phyloP scores from a whole-genome alignment of 1,140 invertebrate genomes.

The Dysdera silvatica region DNA sequence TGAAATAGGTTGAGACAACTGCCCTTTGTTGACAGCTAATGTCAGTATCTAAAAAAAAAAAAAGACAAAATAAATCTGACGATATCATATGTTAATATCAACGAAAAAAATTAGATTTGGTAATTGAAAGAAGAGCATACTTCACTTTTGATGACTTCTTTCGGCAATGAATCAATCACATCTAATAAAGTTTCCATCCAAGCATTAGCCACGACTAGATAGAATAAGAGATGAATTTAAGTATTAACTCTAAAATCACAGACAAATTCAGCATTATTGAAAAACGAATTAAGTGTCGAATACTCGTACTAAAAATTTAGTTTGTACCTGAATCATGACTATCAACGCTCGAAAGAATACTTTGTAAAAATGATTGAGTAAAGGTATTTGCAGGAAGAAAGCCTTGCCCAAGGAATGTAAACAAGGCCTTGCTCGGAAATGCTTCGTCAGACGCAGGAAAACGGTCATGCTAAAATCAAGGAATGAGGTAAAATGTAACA shows the following conservation, averaged over 20 bases:
- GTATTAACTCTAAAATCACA: background rate
- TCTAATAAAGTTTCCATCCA: conserved; percentile 64
- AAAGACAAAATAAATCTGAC: background rate
- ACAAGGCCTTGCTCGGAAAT: conserved; percentile 55
- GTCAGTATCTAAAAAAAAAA: conserved; percentile 52
- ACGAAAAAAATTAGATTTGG: background rate
- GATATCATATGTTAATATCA: background rate
- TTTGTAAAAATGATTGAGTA: conserved; percentile 58
- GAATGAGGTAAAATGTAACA: too few species aligned
- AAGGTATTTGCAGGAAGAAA: conserved; percentile 54
- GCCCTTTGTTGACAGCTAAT: conserved; percentile 56
- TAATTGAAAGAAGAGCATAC: conserved; percentile 43
- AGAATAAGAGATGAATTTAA: conserved; percentile 28
- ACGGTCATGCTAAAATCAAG: too few species aligned
- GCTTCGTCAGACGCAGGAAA: too few species aligned
- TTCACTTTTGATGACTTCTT: conserved; percentile 55
- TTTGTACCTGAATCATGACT: conserved; percentile 55
- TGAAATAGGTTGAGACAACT: conserved; percentile 53
- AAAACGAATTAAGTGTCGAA: background rate
- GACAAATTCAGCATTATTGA: background rate
- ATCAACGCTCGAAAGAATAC: conserved; percentile 55
- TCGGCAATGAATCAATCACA: conserved; percentile 58
- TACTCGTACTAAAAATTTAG: conserved; percentile 22
- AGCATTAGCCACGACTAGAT: conserved; percentile 57
- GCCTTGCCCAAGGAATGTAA: conserved; percentile 56